These are phyloP conservation scores for Drusus annulatus DNA, from an alignment of 1,140 invertebrate species.

Conservation along the genomic window DNA sequence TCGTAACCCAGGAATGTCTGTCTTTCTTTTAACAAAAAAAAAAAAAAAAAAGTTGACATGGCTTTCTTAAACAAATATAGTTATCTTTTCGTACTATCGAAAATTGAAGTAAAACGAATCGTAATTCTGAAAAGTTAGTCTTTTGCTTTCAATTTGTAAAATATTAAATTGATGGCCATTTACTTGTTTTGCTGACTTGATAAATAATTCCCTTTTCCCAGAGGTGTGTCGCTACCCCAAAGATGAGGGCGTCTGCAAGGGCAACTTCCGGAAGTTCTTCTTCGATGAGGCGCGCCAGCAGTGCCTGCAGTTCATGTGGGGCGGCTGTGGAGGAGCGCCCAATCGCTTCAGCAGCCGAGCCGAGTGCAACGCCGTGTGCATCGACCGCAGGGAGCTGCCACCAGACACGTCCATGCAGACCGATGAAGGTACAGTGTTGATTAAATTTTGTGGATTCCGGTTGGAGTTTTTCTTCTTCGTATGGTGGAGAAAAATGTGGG, in stretches of 20 bases:
- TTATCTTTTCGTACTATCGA: too few relatives aligned
- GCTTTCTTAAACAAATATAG: too few relatives aligned
- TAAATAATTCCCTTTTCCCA: constrained; percentile 56
- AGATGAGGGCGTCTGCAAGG: constrained; percentile 81
- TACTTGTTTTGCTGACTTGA: background rate
- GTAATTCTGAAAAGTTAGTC: too few relatives aligned
- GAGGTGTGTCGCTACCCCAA: constrained; percentile 75
- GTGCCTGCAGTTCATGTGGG: constrained; percentile 80
- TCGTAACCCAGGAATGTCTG: too few relatives aligned
- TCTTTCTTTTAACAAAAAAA: too few relatives aligned
- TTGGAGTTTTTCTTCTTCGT: too few relatives aligned
- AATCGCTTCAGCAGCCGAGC: constrained; percentile 81
- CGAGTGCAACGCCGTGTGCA: constrained; percentile 79
- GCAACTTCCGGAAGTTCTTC: constrained; percentile 77
- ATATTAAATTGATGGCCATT: too few relatives aligned
- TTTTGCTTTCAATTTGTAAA: too few relatives aligned
- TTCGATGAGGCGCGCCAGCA: constrained; percentile 73
- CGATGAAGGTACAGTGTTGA: constrained; percentile 17
- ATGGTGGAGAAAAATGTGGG: too few relatives aligned
- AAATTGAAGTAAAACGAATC: too few relatives aligned
- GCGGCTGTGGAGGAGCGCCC: constrained; percentile 86
- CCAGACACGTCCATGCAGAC: background rate
- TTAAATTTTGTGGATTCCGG: too few relatives aligned
- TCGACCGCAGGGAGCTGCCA: constrained; percentile 47
- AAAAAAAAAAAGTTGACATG: too few relatives aligned